phyloP scores from a whole-genome alignment of 1,140 invertebrate genomes.

The Hylyphantes graminicola region DNA sequence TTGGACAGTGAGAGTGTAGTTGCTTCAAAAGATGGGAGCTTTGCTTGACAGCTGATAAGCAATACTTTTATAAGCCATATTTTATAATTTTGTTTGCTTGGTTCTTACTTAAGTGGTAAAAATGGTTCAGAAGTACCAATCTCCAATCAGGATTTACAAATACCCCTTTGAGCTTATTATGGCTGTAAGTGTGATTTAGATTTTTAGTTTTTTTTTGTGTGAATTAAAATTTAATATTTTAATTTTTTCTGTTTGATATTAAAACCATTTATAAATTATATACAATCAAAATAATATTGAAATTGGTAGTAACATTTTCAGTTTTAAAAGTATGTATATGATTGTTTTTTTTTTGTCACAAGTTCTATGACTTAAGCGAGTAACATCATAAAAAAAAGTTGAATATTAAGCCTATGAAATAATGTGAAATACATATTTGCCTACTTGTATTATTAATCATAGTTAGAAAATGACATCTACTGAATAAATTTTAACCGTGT shows the following conservation, averaged over 20 bases:
- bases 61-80: conserved; percentile 19
- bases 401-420: too few species aligned
- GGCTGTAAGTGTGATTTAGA: conserved; percentile 79
- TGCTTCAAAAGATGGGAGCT: not conserved
- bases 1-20: not conserved
- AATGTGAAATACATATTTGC: too few species aligned
- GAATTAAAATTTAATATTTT: not conserved
- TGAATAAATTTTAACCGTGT: too few species aligned
- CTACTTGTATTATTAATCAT: too few species aligned
- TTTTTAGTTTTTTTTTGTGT: not conserved
- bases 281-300: not conserved
- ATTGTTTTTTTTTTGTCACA: too few species aligned
- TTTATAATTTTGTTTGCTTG: conserved; percentile 15
- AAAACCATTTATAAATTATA: not conserved
- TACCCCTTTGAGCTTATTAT: conserved; percentile 96
- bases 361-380: too few species aligned
- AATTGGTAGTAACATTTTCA: not conserved
- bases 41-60: conserved; percentile 14
- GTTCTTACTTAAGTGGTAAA: conserved; percentile 57
- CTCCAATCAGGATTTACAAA: conserved; percentile 95
- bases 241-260: not conserved
- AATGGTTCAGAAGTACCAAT: conserved; percentile 98
- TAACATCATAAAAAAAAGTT: too few species aligned
- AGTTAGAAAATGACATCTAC: too few species aligned
- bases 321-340: too few species aligned